A percentile compares a stretch with the other conserved stretches of the same genome.
Conservation (phyloP, 2,888 invertebrate genomes). For the Athalia cordata region DNA sequence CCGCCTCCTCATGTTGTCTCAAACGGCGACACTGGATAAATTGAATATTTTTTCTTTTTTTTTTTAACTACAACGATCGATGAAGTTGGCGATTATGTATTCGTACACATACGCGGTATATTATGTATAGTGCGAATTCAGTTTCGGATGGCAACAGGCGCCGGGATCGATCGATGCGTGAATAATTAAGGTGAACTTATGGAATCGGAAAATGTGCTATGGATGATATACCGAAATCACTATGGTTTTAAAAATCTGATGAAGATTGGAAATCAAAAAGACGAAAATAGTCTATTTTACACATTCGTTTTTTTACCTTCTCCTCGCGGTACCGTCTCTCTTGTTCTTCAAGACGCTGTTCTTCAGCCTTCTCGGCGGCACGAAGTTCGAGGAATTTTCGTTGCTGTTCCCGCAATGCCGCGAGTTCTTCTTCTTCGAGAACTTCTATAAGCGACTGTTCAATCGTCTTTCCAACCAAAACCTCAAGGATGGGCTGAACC, state of each 20-base stretch:
- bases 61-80: constrained; percentile 26
- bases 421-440: constrained; percentile 94
- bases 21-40: constrained; percentile 79
- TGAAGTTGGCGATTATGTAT: constrained; percentile 10
- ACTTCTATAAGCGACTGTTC: constrained; percentile 94
- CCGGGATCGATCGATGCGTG: constrained; percentile 17
- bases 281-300: too few species aligned
- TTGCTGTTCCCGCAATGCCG: constrained; percentile 86
- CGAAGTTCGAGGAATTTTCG: constrained; percentile 83
- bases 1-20: constrained; percentile 81
- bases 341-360: constrained; percentile 86
- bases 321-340: constrained; percentile 82
- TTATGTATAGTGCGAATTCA: constrained; percentile 4
- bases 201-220: background rate
- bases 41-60: constrained; percentile 13
- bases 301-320: constrained; percentile 74
- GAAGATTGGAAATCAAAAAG: too few species aligned
- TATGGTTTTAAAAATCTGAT: too few species aligned
- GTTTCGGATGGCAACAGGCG: background rate
- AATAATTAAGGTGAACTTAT: constrained; percentile 16
- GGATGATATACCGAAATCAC: background rate
- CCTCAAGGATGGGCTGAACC: constrained; percentile 92
- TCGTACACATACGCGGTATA: constrained; percentile 2
- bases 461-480: constrained; percentile 90
- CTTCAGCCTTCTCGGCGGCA: constrained; percentile 88